These are phyloP conservation scores for Zosterops hypoxanthus DNA, from an alignment of 2,113 vertebrate genomes.

Conservation along the genomic window DNA sequence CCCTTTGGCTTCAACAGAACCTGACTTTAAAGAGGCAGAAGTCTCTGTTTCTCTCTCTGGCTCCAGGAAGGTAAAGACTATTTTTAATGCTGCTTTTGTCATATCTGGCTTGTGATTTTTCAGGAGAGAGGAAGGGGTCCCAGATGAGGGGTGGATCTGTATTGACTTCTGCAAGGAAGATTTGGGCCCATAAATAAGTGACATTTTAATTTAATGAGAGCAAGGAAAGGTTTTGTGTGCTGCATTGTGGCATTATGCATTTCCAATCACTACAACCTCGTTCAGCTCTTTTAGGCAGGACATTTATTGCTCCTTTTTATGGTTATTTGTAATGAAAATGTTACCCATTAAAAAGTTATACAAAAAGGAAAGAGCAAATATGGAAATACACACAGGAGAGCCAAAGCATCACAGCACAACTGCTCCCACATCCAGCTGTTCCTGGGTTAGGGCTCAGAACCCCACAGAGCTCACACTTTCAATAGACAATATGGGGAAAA, in stretches of 20 bases:
- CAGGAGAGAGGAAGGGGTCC: not conserved
- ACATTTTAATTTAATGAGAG: not conserved
- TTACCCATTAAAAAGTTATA: not conserved
- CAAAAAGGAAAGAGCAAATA: not conserved
- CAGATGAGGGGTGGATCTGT: not conserved
- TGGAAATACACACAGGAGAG: not conserved
- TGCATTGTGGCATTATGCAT: not conserved
- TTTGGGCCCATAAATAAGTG: not conserved
- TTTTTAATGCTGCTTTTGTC: not conserved
- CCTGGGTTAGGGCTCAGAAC: not conserved
- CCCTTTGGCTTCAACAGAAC: constrained; percentile 1
- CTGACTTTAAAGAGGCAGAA: not conserved
- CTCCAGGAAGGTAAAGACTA: not conserved
- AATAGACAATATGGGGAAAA: not conserved
- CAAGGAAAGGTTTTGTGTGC: not conserved
- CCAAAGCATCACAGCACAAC: not conserved
- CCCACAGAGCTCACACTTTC: not conserved
- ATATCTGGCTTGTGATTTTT: not conserved
- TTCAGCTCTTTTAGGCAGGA: not conserved
- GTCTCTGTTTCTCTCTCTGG: not conserved
- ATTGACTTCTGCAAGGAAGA: not conserved
- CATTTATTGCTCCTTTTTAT: not conserved
- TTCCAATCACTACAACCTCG: not conserved
- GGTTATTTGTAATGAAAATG: not conserved
- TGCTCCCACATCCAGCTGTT: not conserved